Conservation (phyloP, 2,888 invertebrate genomes). For the Acronicta psi region DNA sequence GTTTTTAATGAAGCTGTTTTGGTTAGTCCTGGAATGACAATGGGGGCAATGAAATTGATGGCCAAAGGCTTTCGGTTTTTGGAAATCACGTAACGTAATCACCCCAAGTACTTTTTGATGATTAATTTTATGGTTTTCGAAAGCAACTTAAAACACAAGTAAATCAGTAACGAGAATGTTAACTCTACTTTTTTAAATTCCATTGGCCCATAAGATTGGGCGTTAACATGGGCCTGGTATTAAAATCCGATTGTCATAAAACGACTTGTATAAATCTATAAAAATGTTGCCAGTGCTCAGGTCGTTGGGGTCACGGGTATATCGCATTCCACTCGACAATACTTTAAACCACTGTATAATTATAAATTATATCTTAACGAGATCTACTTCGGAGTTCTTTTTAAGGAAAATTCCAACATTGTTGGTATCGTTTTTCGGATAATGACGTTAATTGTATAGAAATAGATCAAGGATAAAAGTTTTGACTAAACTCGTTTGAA, state of each 20-base stretch:
- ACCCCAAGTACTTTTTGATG: not conserved
- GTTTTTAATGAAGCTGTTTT: constrained; percentile 43
- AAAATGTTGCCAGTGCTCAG: constrained; percentile 64
- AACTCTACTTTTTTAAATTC: constrained; percentile 29
- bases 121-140: not conserved
- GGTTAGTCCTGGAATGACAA: constrained; percentile 16
- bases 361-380: constrained; percentile 57
- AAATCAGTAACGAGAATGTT: constrained; percentile 8
- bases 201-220: constrained; percentile 23
- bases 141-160: not conserved
- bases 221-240: constrained; percentile 28
- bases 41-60: constrained; percentile 14
- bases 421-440: constrained; percentile 50
- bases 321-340: constrained; percentile 64
- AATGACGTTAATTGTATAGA: constrained; percentile 43
- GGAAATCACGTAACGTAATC: constrained; percentile 4
- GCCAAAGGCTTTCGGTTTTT: not conserved
- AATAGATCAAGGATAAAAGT: not conserved
- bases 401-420: constrained; percentile 59
- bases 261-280: constrained; percentile 63
- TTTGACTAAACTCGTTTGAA: constrained; percentile 1
- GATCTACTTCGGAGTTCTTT: constrained; percentile 58
- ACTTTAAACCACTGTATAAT: constrained; percentile 55
- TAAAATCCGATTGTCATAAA: constrained; percentile 64
- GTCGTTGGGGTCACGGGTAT: constrained; percentile 64